Evolutionary conservation across 2,113 vertebrate species (phyloP).

Genomic region (Pelvicachromis taeniatus): DNA sequence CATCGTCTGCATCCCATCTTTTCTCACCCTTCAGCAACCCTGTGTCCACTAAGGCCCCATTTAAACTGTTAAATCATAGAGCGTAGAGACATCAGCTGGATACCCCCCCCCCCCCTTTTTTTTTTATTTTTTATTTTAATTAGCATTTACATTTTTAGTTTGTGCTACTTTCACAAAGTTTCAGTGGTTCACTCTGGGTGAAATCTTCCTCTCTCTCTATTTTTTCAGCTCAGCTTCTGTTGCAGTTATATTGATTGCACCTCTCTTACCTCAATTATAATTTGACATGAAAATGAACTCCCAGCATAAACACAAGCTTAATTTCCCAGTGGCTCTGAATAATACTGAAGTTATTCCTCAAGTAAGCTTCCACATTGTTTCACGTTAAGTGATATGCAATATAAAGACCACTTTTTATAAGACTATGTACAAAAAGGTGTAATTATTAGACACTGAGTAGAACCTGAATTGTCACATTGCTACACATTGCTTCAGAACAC

Average conservation of each 20-base stretch:
- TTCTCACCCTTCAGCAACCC: not conserved
- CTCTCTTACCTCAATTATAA: slow-evolving; percentile 8
- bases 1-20: not conserved
- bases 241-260: not conserved
- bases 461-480: too few species aligned
- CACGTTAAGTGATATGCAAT: not conserved
- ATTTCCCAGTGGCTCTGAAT: slow-evolving; percentile 37
- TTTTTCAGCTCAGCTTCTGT: not conserved
- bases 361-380: not conserved
- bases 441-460: not conserved
- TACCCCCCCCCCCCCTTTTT: accelerated
- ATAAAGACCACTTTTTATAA: not conserved
- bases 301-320: slow-evolving; percentile 10
- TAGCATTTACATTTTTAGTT: slow-evolving; percentile 26
- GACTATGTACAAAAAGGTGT: not conserved
- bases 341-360: not conserved
- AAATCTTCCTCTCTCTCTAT: not conserved
- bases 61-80: slow-evolving; percentile 13
- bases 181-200: not conserved
- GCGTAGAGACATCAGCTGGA: not conserved
- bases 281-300: slow-evolving; percentile 35
- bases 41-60: slow-evolving; percentile 1
- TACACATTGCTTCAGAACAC: too few species aligned
- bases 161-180: not conserved
- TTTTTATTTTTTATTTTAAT: not conserved